Evolutionary conservation across 2,888 invertebrate genomes (phyloP).

Genomic region (Aelia acuminata): DNA sequence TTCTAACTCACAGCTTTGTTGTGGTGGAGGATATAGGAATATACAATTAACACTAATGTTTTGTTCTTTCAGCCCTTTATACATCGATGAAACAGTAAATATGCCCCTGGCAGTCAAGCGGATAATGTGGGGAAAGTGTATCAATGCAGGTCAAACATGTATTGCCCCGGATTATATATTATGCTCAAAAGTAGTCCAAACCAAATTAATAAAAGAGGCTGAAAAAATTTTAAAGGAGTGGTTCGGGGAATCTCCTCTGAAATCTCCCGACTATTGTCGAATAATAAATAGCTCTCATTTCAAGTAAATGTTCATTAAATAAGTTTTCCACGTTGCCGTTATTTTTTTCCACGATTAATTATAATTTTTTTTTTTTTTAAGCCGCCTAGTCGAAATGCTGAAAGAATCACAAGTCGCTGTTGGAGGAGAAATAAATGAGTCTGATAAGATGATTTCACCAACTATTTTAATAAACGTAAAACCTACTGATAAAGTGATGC

Average conservation of each 20-base stretch:
- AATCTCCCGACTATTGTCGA: slow-evolving; percentile 87
- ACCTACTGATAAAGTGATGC: slow-evolving; percentile 82
- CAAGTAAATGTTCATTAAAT: slow-evolving; percentile 73
- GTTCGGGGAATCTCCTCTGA: slow-evolving; percentile 85
- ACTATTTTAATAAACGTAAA: slow-evolving; percentile 85
- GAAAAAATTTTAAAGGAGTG: slow-evolving; percentile 81
- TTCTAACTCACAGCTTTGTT: too few species aligned
- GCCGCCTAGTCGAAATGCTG: slow-evolving; percentile 81
- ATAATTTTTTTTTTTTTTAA: slow-evolving; percentile 68
- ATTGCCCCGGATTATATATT: slow-evolving; percentile 96
- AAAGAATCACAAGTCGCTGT: slow-evolving; percentile 79
- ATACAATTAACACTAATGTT: not conserved
- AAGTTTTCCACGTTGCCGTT: not conserved
- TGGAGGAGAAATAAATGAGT: slow-evolving; percentile 84
- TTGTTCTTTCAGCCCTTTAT: slow-evolving; percentile 82
- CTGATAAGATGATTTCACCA: slow-evolving; percentile 86
- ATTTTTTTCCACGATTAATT: not conserved
- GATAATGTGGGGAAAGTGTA: slow-evolving; percentile 94
- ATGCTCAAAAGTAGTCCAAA: slow-evolving; percentile 83
- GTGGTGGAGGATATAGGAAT: not conserved
- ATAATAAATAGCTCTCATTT: slow-evolving; percentile 90
- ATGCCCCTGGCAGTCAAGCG: slow-evolving; percentile 83
- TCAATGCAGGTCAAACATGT: slow-evolving; percentile 96
- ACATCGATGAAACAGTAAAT: slow-evolving; percentile 87
- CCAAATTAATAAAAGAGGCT: slow-evolving; percentile 78